Percentiles rank a stretch among this genome's conserved stretches.
These are phyloP conservation scores for Sanderia malayensis DNA, from an alignment of 30 jellyfish, hydroid and myxozoan species.

Conservation along the genomic window DNA sequence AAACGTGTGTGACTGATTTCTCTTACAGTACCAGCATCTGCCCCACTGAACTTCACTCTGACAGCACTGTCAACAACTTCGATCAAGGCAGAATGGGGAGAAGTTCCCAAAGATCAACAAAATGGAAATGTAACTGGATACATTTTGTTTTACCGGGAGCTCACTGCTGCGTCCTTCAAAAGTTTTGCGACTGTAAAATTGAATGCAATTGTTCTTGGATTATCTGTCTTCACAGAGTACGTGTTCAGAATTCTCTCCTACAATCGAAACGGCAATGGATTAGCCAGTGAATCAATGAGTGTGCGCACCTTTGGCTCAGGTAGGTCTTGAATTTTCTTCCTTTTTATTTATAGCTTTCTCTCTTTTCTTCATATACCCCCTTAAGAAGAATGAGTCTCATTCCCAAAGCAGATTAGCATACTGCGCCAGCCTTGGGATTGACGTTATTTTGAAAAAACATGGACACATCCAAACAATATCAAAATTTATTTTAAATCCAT, in stretches of 20 bases:
- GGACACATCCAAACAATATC: too few species aligned
- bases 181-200: slow-evolving; percentile 27
- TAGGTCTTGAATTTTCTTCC: too few species aligned
- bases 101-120: slow-evolving; percentile 25
- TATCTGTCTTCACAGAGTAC: slow-evolving; percentile 25
- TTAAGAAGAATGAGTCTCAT: too few species aligned
- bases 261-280: slow-evolving; percentile 59
- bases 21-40: slow-evolving; percentile 64
- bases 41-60: slow-evolving; percentile 72
- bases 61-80: slow-evolving; percentile 32
- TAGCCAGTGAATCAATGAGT: slow-evolving; percentile 15
- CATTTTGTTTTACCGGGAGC: slow-evolving; percentile 56
- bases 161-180: slow-evolving; percentile 14
- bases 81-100: slow-evolving; percentile 57
- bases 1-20: not conserved
- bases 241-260: slow-evolving; percentile 40
- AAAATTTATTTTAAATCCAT: too few species aligned
- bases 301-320: slow-evolving; percentile 42
- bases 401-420: too few species aligned
- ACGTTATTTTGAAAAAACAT: too few species aligned
- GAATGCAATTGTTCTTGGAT: slow-evolving; percentile 5
- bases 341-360: too few species aligned
- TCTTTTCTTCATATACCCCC: too few species aligned
- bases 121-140: slow-evolving; percentile 69
- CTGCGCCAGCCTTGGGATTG: too few species aligned